These are phyloP conservation scores for Ameiurus melas DNA, from an alignment of 2,113 vertebrate genomes.

Conservation along the genomic window DNA sequence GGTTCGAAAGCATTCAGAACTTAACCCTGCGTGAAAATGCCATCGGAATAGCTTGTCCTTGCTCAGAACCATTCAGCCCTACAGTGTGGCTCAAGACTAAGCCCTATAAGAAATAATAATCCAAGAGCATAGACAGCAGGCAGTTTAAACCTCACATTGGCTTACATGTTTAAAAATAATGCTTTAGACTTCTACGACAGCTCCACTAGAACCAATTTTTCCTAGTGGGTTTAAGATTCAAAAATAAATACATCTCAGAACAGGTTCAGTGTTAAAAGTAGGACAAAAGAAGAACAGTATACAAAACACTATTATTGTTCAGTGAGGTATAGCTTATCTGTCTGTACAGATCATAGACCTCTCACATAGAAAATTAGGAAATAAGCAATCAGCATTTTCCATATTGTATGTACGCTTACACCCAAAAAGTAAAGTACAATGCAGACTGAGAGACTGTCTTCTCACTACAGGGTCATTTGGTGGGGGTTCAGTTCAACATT, in stretches of 20 bases:
- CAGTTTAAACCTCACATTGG: background rate
- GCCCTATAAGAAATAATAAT: background rate
- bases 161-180: background rate
- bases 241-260: no score
- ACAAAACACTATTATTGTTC: no score
- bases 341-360: no score
- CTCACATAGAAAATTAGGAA: no score
- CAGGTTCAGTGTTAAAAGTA: no score
- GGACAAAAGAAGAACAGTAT: no score
- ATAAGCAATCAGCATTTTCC: no score
- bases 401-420: background rate
- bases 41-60: background rate
- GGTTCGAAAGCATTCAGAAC: background rate
- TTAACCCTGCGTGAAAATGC: background rate
- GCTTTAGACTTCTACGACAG: no score
- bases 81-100: background rate
- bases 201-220: no score
- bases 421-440: background rate
- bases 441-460: background rate
- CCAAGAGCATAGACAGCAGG: background rate
- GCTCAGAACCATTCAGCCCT: background rate
- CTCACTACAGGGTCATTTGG: background rate
- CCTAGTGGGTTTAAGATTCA: no score
- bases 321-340: no score
- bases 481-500: background rate